phyloP scores from a whole-genome alignment of 2,888 invertebrate species.

The Drepana falcataria region DNA sequence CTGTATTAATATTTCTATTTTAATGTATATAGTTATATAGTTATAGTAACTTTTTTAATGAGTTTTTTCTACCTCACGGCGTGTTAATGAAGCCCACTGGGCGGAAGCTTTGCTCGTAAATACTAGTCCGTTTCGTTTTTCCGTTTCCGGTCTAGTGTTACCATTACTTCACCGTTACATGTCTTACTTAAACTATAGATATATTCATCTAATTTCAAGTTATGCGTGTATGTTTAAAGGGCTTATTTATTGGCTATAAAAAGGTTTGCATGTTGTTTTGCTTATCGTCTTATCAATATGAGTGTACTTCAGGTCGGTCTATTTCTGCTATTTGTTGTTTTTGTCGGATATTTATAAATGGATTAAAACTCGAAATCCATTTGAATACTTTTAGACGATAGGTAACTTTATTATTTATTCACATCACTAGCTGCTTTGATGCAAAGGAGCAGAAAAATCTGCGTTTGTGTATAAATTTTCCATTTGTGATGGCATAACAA shows the following conservation, averaged over 20 bases:
- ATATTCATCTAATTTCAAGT: conserved; percentile 52
- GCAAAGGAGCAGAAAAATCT: too few species aligned
- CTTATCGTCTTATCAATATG: conserved; percentile 41
- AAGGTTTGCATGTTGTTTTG: conserved; percentile 37
- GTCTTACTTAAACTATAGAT: conserved; percentile 65
- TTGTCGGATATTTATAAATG: background rate
- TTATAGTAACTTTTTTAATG: too few species aligned
- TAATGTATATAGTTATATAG: too few species aligned
- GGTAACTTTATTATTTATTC: too few species aligned
- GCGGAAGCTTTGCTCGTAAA: conserved; percentile 73
- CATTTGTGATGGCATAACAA: too few species aligned
- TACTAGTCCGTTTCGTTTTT: conserved; percentile 74
- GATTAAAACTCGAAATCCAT: background rate
- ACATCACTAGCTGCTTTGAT: too few species aligned
- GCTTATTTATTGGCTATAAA: conserved; percentile 42
- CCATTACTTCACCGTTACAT: conserved; percentile 63
- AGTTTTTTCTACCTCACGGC: conserved; percentile 34
- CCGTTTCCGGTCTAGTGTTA: conserved; percentile 67
- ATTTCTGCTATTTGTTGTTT: background rate
- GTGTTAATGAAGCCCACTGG: conserved; percentile 58
- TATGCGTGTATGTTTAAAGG: conserved; percentile 36
- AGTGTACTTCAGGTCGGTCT: conserved; percentile 19
- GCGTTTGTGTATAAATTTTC: too few species aligned
- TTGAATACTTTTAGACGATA: too few species aligned
- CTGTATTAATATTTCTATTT: too few species aligned